phyloP scores from a whole-genome alignment of 2,888 invertebrate species.

The Phengaris arion region DNA sequence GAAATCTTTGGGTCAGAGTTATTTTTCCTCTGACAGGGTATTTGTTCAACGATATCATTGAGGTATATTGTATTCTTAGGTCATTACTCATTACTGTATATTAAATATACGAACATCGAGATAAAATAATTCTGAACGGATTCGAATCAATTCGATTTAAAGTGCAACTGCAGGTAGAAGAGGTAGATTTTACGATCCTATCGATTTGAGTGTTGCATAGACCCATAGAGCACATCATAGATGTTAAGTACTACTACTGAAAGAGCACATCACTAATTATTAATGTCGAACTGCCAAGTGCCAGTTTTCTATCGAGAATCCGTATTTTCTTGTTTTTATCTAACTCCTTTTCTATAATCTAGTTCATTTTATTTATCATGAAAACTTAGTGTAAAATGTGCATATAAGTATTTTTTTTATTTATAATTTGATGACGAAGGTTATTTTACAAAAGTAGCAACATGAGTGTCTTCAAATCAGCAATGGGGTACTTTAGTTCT shows the following conservation, averaged over 20 bases:
- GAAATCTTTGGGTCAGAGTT: too few relatives aligned
- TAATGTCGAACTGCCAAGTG: conserved; percentile 16
- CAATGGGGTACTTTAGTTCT: conserved; percentile 92
- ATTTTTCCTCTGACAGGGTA: too few relatives aligned
- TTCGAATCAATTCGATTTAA: too few relatives aligned
- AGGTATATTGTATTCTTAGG: too few relatives aligned
- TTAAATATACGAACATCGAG: too few relatives aligned
- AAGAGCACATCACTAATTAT: not conserved
- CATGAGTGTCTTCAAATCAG: conserved; percentile 96
- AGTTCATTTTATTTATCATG: conserved; percentile 28
- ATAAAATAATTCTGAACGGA: too few relatives aligned
- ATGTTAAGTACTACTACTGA: too few relatives aligned
- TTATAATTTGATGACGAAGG: conserved; percentile 23
- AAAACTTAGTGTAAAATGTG: conserved; percentile 24
- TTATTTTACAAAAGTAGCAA: conserved; percentile 43
- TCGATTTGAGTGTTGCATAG: not conserved
- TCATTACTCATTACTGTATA: too few relatives aligned
- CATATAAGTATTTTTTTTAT: conserved; percentile 21
- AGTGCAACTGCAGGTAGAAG: too few relatives aligned
- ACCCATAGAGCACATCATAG: too few relatives aligned
- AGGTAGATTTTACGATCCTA: too few relatives aligned
- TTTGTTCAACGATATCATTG: too few relatives aligned
- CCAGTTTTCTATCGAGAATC: conserved; percentile 21
- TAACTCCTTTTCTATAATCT: not conserved
- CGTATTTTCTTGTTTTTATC: conserved; percentile 13